These are phyloP conservation scores for Didymodactylos carnosus DNA, from an alignment of 2,888 invertebrate species.

Conservation along the genomic window DNA sequence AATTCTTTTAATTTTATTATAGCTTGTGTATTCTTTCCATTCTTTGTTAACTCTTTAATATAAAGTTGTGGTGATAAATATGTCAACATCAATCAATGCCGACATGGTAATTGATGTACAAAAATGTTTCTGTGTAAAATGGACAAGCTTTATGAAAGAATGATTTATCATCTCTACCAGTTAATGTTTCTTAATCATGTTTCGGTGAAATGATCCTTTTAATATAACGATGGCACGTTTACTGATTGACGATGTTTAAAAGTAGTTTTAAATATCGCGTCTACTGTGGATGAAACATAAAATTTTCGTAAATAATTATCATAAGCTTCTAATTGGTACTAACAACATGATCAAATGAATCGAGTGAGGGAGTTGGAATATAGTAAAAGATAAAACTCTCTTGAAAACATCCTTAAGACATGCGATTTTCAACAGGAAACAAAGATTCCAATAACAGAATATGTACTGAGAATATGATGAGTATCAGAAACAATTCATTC, in stretches of 20 bases:
- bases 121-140: not conserved
- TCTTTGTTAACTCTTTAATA: not conserved
- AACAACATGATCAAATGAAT: not conserved
- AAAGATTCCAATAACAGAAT: too few species aligned
- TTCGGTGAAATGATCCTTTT: not conserved
- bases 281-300: not conserved
- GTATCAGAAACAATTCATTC: not conserved
- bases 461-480: too few species aligned
- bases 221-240: not conserved
- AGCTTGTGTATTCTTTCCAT: not conserved
- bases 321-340: not conserved
- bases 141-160: not conserved
- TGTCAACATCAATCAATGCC: not conserved
- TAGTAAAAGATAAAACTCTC: not conserved
- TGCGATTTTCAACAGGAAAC: too few species aligned
- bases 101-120: not conserved
- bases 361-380: not conserved
- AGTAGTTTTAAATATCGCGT: not conserved
- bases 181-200: not conserved
- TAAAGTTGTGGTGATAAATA: not conserved
- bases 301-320: not conserved
- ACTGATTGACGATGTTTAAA: not conserved
- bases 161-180: not conserved
- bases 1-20: not conserved
- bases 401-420: too few species aligned